These are phyloP conservation scores for Luperina testacea DNA, from an alignment of 2,888 invertebrate genomes.

Conservation along the genomic window DNA sequence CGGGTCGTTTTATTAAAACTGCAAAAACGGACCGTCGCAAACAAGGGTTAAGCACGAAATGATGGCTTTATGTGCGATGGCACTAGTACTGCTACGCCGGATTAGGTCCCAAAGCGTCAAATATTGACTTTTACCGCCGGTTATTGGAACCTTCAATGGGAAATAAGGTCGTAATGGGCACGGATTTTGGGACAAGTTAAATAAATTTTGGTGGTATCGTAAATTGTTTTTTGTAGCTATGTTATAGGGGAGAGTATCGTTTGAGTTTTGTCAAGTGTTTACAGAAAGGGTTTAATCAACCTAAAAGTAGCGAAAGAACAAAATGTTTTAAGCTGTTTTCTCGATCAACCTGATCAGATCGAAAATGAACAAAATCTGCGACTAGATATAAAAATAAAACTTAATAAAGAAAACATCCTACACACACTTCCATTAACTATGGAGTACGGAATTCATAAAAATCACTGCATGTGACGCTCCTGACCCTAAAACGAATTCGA, in stretches of 20 bases:
- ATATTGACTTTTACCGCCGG: conserved; percentile 67
- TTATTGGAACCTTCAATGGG: conserved; percentile 64
- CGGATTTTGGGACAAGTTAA: conserved; percentile 54
- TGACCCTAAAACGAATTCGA: conserved; percentile 60
- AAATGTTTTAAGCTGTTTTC: conserved; percentile 13
- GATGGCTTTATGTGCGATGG: conserved; percentile 70
- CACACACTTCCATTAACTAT: neutral
- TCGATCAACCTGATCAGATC: neutral
- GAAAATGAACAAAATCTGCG: too few species aligned
- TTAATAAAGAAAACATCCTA: neutral
- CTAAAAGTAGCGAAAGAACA: neutral
- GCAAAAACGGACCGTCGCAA: conserved; percentile 74
- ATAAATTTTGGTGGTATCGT: conserved; percentile 33
- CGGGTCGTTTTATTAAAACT: conserved; percentile 77
- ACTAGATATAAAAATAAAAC: neutral
- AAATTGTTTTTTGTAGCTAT: conserved; percentile 38
- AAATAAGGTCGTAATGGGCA: conserved; percentile 59
- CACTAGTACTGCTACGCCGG: conserved; percentile 58
- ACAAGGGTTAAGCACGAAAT: conserved; percentile 75
- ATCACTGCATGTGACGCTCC: conserved; percentile 36
- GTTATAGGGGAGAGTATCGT: conserved; percentile 11
- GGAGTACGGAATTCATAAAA: conserved; percentile 35
- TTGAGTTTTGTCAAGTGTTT: conserved; percentile 14
- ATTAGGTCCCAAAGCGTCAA: conserved; percentile 63
- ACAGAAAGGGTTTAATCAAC: conserved; percentile 24